Evolutionary conservation across 1,140 invertebrate species (phyloP), one percentile per base, ranked within the genome.

Genomic region (Drosophila pseudoobscura): DNA sequence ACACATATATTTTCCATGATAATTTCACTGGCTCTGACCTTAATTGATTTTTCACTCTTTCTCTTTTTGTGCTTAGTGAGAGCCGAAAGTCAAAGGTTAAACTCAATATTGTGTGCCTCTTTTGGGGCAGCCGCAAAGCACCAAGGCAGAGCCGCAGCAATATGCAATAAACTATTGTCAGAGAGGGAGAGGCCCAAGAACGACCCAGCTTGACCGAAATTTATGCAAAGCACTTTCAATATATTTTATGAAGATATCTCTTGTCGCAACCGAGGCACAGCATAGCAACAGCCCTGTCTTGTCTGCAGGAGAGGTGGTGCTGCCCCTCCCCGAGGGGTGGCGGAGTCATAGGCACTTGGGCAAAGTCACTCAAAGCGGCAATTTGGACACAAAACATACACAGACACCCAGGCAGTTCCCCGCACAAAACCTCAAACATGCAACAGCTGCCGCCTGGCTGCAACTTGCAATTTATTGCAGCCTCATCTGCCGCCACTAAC

Each of bases 391-490:
- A 64, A 39, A 74, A 57, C 63, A 64, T 70, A 22, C 65, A 57
- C 3, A 39, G 58, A 64, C 64, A 64, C 59, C 15, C 59, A 57
- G 31, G 35, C 72, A 60, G 44, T 45, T n/a, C 29, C 17, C 15
- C 41, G 20, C 17, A 45, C 17, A 45, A 45, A 56, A 68, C 63
- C 68, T 69, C 64, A 70, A 70, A 80, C 53, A 77, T 80, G 78
- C 66, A 80, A 82, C 78, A 80, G 73, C 78, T 80, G 78, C 78
- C 47, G 59, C 78, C 26, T 54, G 73, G 61, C 65, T 78, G 75
- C 78, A 78, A 61, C 69, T 69, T 74, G 79, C 78, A 83, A 83
- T 82, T 82, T 83, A 82, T 82, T 82, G 78, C 68, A 35, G 68
- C 53, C 63, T 65, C 73, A 70, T 70, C 66, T 70, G 64, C 66